Conservation (phyloP, 2,797 vertebrate genomes). For the Rhinichthys osculus region DNA sequence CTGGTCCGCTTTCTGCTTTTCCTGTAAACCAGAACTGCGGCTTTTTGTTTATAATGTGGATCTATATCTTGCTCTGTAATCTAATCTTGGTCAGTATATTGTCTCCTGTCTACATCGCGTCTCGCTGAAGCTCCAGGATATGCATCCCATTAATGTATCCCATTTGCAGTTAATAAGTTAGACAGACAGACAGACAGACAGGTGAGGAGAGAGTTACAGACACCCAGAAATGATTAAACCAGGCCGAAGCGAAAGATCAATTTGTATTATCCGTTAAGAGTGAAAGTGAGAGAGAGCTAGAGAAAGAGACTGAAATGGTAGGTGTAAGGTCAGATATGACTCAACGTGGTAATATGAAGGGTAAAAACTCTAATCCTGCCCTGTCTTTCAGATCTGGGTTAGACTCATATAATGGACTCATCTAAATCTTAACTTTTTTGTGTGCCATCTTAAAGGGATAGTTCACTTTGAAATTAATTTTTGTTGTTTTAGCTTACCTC, state of each 20-base stretch:
- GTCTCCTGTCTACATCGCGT: background rate
- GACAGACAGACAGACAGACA: background rate
- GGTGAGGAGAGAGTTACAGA: constrained; percentile 2
- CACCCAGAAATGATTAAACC: constrained; percentile 25
- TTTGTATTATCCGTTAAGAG: constrained; percentile 18
- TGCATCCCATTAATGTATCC: background rate
- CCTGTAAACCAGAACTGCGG: background rate
- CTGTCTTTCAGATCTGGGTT: background rate
- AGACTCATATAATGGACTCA: background rate
- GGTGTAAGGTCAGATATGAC: background rate
- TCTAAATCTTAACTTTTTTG: background rate
- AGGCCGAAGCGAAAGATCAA: constrained; percentile 24
- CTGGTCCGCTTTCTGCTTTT: background rate
- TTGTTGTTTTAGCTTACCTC: no score
- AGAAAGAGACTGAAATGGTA: background rate
- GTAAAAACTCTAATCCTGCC: constrained; percentile 5
- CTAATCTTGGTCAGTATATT: background rate
- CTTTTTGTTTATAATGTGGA: background rate
- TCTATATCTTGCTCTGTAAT: constrained; percentile 1
- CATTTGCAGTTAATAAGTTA: background rate
- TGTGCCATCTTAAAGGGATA: background rate
- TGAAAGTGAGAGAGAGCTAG: background rate
- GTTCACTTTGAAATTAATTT: no score
- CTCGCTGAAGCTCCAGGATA: constrained; percentile 1
- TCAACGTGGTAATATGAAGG: constrained; percentile 6